phyloP scores from a whole-genome alignment of 1,140 invertebrate species.

The Mizuhopecten yessoensis region DNA sequence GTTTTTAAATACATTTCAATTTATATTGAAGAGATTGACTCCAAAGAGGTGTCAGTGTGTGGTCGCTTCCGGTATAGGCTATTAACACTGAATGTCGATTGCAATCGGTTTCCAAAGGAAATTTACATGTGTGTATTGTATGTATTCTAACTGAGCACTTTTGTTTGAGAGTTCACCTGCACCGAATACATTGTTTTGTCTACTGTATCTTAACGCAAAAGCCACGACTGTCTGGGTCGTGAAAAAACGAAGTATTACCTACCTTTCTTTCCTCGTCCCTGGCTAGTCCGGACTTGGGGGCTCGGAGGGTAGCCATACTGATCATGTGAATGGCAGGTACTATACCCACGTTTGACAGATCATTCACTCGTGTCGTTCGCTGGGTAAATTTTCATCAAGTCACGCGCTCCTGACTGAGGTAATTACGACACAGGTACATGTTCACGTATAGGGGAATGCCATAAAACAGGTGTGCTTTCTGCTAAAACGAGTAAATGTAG shows the following conservation, averaged over 20 bases:
- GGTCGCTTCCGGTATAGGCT: not conserved
- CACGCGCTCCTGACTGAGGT: slow-evolving; percentile 6
- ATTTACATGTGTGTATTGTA: too few relatives aligned
- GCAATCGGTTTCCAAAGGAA: too few relatives aligned
- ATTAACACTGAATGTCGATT: not conserved
- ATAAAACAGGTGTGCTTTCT: not conserved
- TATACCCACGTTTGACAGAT: not conserved
- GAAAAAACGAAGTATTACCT: too few relatives aligned
- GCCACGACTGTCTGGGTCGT: too few relatives aligned
- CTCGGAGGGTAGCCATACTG: not conserved
- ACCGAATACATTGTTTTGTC: too few relatives aligned
- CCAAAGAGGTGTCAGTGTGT: not conserved
- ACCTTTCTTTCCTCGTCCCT: not conserved
- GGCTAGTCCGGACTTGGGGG: slow-evolving; percentile 19
- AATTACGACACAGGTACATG: not conserved
- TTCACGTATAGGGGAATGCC: not conserved
- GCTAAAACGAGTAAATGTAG: too few relatives aligned
- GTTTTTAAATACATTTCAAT: not conserved
- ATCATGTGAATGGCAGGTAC: not conserved
- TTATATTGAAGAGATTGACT: not conserved
- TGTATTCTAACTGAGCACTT: too few relatives aligned
- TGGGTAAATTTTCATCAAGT: not conserved
- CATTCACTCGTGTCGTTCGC: not conserved
- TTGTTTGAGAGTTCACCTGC: too few relatives aligned
- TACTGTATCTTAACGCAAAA: too few relatives aligned